Base-by-base conservation (phyloP, 2,113 vertebrate species). In the Agapornis roseicollis region DNA sequence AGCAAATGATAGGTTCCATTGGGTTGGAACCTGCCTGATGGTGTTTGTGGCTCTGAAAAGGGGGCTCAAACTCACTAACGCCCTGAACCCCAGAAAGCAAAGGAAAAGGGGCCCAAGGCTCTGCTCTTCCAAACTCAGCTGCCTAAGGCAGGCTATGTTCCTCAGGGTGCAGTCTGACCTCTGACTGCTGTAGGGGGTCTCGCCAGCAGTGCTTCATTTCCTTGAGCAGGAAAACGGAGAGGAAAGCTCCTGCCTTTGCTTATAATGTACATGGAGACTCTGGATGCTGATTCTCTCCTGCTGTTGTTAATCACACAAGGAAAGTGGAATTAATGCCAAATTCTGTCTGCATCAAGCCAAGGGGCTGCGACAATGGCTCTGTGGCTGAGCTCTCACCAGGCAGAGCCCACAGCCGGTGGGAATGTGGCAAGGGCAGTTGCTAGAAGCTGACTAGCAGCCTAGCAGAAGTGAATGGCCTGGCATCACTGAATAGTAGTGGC, bases 61-160 rank as follows among this genome's bases (percentile, higher is more conserved):
- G 6, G 6, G 14, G 2, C 47, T 85, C 25, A 4, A 25, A 37
- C 4, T 70, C 15, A 2, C 24, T 1, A 37, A 12, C 5, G 37
- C 6, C 41, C n/a, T 17, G 29, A 63, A 70, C 27, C 22, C 10
- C 37, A n/a, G 37, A 68, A 39, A 80, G 29, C 17, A 55, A 52
- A 70, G 55, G 29, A 28, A 60, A 69, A 72, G 41, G 20, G 11
- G 20, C 35, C 23, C 33, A 47, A 4, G 0, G 1, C n/a, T 60
- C 41, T 71, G n/a, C 65, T 78, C 4, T 66, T 60, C 55, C 65
- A 55, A 84, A 91, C 53, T 29, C 60, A 74, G 23, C 52, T 35
- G 56, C 61, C 18, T 55, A 4, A 55, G 35, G 74, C 74, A 56
- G 28, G 3, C 13, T 64, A 11, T 27, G 63, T 13, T 47, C 35